Conservation (phyloP, 2,113 vertebrate species). For the Sceloporus tristichus region DNA sequence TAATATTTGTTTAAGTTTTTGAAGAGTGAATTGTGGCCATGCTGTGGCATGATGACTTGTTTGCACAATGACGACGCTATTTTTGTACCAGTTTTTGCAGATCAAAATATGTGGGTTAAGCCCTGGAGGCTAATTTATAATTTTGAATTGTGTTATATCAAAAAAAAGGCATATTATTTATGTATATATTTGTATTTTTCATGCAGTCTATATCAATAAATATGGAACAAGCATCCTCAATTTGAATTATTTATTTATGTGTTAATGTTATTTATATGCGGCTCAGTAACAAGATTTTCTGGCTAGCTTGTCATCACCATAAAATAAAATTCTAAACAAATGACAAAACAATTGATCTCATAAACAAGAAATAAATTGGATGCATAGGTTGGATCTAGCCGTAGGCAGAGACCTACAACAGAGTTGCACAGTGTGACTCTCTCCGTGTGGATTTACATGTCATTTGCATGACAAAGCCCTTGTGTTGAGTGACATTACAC, state of each 20-base stretch:
- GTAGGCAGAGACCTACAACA: too few species aligned
- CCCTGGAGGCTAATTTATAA: not conserved
- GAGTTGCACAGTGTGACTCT: too few species aligned
- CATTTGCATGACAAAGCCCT: too few species aligned
- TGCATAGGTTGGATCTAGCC: not conserved
- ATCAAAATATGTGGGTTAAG: not conserved
- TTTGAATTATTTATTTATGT: not conserved
- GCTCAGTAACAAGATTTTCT: not conserved
- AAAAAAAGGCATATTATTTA: not conserved
- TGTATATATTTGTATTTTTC: slow-evolving; percentile 7
- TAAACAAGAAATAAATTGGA: not conserved
- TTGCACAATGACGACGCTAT: not conserved
- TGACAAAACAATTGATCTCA: not conserved
- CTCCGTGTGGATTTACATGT: too few species aligned
- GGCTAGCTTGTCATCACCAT: not conserved
- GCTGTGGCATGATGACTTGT: not conserved
- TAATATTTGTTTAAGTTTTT: slow-evolving; percentile 25
- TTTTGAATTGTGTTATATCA: not conserved
- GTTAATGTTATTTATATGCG: not conserved
- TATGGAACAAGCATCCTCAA: not conserved
- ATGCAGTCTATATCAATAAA: not conserved
- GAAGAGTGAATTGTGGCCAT: not conserved
- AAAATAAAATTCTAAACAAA: not conserved
- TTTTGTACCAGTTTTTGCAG: not conserved
- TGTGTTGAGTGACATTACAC: too few species aligned